These are phyloP conservation scores for Probosciger aterrimus DNA, from an alignment of 2,113 vertebrate genomes.

Conservation along the genomic window DNA sequence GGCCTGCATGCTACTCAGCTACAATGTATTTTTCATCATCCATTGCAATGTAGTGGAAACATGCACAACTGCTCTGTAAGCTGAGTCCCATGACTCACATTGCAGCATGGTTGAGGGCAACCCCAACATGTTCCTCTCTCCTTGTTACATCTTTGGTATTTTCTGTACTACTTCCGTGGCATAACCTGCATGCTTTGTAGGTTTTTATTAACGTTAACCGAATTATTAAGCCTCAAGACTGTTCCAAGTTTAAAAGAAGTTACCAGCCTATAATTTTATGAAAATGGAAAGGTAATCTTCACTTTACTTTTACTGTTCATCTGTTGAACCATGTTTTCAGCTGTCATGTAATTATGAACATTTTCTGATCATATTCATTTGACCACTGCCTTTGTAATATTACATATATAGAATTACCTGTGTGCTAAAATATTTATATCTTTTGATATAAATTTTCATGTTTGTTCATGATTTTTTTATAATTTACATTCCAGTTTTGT, in stretches of 20 bases:
- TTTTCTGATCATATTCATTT: slow-evolving; percentile 13
- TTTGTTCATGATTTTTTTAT: neutral
- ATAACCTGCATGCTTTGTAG: slow-evolving; percentile 68
- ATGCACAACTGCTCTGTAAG: slow-evolving; percentile 6
- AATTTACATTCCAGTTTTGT: neutral
- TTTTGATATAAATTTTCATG: neutral
- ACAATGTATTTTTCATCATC: slow-evolving; percentile 64
- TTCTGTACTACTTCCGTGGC: slow-evolving; percentile 39
- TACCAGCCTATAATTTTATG: neutral
- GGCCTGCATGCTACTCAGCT: slow-evolving; percentile 77
- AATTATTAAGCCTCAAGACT: slow-evolving; percentile 26
- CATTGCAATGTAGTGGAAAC: slow-evolving; percentile 68
- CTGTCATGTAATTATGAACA: neutral
- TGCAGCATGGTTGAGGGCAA: slow-evolving; percentile 64
- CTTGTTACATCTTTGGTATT: slow-evolving; percentile 26
- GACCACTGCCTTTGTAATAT: neutral
- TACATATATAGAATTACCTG: neutral
- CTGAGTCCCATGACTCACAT: slow-evolving; percentile 47
- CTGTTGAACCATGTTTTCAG: neutral
- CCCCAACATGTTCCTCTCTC: slow-evolving; percentile 36
- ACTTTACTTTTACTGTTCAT: neutral
- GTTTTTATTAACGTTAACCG: neutral
- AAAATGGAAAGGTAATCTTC: neutral
- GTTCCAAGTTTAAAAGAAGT: neutral
- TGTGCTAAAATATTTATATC: neutral